Base-by-base conservation (phyloP, 1,140 invertebrate genomes). In the Calycopis cecrops region DNA sequence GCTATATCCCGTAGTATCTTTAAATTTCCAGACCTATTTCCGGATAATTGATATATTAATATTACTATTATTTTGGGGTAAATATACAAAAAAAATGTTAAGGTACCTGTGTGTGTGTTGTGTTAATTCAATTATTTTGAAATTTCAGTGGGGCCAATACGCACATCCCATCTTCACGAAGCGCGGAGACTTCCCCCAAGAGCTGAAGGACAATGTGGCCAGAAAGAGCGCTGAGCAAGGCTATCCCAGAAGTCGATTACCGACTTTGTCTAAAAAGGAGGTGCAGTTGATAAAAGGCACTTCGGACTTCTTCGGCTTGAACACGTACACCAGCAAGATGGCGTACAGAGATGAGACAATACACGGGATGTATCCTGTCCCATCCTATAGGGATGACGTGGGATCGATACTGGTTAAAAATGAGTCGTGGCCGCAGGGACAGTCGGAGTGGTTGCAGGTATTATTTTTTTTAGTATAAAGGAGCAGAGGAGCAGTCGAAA, bases 301-400 rank as follows among this genome's bases (percentile, higher is more conserved):
- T 11, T 84, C 86, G 0, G 91, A 92, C 65, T 92, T 91, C 78
- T 88, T 92, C 40, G 91, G 91, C 17, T 58, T 93, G 0, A 92
- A 92, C 57, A 79, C 88, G 9, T 93, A 92, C 63, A 89, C 90
- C 0, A 87, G 88, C 4, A 82, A 79, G 21, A 34, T 80, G 55
- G 67, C 88, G 34, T 89, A 73, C 48, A 53, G 89, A 74, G 75
- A 86, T 60, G 62, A 75, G 53, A 67, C 73, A 12, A 48, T 88
- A 53, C 50, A 87, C 0, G 84, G 76, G 12, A 76, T 80, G 48
- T 88, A 80, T 18, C 63, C 74, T 0, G 65, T 79, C 11, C 90
- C 89, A 1, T 90, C 89, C 0, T 88, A 82, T 44, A 60, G 71
- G 58, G 86, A 90, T 57, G 90, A 91, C 60, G 79, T 85, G 67